phyloP scores from a whole-genome alignment of 2,113 vertebrate species.

The Chamaea fasciata region DNA sequence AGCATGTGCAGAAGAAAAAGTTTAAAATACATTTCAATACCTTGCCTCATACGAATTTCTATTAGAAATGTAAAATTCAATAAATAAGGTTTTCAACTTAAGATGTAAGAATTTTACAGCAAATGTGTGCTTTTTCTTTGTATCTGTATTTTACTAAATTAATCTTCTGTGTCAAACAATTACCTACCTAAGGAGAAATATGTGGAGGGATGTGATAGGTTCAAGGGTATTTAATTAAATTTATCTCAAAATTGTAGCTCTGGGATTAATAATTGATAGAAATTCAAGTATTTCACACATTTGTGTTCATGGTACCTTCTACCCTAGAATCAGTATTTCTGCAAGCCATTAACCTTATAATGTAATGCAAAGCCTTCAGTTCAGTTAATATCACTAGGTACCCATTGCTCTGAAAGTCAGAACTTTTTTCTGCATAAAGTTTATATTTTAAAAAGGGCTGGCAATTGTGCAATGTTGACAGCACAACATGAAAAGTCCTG shows the following conservation, averaged over 20 bases:
- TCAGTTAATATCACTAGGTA: neutral
- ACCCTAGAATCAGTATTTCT: neutral
- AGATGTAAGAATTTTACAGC: neutral
- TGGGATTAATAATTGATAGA: neutral
- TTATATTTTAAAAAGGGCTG: neutral
- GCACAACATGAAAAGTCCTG: neutral
- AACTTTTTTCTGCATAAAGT: neutral
- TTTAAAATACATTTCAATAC: neutral
- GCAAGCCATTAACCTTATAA: neutral
- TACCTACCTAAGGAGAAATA: neutral
- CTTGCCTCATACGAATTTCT: neutral
- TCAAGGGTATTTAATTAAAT: neutral
- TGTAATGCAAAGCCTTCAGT: neutral
- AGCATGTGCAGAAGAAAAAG: neutral
- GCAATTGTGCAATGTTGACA: conserved; percentile 9
- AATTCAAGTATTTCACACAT: neutral
- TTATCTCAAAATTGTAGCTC: neutral
- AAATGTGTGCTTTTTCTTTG: neutral
- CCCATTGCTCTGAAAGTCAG: neutral
- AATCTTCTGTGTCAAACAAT: neutral
- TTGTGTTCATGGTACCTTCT: neutral
- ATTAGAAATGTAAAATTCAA: neutral
- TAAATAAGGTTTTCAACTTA: neutral
- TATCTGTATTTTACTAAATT: neutral
- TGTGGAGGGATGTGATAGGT: neutral